Percentiles rank a stretch among this genome's conserved stretches.
phyloP scores from a whole-genome alignment of 2,113 vertebrate genomes.

The Grus americana region DNA sequence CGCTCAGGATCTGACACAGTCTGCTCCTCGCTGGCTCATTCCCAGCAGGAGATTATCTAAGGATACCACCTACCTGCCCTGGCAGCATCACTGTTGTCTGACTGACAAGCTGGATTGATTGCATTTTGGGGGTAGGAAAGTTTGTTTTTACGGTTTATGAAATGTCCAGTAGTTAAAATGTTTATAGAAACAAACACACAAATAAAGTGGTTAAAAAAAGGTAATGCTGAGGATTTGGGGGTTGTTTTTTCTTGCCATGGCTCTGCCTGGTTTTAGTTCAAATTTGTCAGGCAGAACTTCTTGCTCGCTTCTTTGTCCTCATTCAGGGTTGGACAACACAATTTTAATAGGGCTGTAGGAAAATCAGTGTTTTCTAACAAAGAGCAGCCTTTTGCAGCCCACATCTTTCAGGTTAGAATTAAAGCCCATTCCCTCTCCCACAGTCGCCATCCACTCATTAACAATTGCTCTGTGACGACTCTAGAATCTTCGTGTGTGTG shows the following conservation, averaged over 20 bases:
- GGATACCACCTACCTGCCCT: background rate
- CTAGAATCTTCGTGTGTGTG: background rate
- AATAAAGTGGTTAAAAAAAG: conserved; percentile 51
- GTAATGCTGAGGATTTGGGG: background rate
- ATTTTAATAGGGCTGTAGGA: background rate
- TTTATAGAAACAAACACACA: conserved; percentile 34
- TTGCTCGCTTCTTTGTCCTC: background rate
- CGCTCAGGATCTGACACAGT: background rate
- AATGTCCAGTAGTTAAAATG: conserved; percentile 15
- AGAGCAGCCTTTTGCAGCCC: background rate
- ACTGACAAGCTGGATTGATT: background rate
- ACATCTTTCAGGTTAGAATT: background rate
- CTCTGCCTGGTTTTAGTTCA: background rate
- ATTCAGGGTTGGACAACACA: background rate
- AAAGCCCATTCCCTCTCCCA: background rate
- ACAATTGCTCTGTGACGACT: background rate
- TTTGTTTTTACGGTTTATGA: conserved; percentile 52
- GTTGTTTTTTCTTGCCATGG: background rate
- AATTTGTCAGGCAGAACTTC: background rate
- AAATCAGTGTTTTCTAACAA: background rate
- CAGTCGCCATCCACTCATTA: background rate
- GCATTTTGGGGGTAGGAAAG: background rate
- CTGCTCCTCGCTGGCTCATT: background rate
- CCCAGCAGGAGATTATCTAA: background rate
- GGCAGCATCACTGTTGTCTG: background rate